A percentile compares a stretch with the other conserved stretches of the same genome.
Evolutionary conservation across 2,113 vertebrate species (phyloP).

Genomic region (Sterrhoptilus dennistouni): DNA sequence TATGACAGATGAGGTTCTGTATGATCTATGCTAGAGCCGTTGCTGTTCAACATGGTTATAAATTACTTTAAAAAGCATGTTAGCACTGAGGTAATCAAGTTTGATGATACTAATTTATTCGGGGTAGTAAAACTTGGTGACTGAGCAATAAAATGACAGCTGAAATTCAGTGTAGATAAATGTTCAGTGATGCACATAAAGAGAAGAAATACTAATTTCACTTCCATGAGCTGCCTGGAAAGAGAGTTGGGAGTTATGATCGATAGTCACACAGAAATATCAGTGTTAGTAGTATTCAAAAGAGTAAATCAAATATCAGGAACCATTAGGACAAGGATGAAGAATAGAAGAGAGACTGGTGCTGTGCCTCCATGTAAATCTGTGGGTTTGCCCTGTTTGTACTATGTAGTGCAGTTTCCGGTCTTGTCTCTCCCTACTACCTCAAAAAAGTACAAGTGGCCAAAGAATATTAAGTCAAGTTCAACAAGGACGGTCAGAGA

Average conservation of each 20-base stretch:
- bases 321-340: not conserved
- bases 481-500: not conserved
- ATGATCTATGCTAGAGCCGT: not conserved
- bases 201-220: not conserved
- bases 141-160: slow-evolving; percentile 34
- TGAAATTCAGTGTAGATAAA: slow-evolving; percentile 27
- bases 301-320: slow-evolving; percentile 1
- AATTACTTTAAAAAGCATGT: not conserved
- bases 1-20: not conserved
- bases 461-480: not conserved
- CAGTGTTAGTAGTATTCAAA: not conserved
- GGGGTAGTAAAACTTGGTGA: slow-evolving; percentile 20
- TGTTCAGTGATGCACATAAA: not conserved
- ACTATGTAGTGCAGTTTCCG: not conserved
- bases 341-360: not conserved
- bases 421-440: not conserved
- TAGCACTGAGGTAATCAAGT: slow-evolving; percentile 10
- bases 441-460: not conserved
- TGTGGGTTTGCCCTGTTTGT: not conserved
- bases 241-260: not conserved
- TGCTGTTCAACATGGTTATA: not conserved
- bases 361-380: not conserved
- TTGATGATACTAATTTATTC: slow-evolving; percentile 32
- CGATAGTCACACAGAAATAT: not conserved
- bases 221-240: not conserved